Conservation (phyloP, 2,113 vertebrate genomes). For the Lonchura striata region DNA sequence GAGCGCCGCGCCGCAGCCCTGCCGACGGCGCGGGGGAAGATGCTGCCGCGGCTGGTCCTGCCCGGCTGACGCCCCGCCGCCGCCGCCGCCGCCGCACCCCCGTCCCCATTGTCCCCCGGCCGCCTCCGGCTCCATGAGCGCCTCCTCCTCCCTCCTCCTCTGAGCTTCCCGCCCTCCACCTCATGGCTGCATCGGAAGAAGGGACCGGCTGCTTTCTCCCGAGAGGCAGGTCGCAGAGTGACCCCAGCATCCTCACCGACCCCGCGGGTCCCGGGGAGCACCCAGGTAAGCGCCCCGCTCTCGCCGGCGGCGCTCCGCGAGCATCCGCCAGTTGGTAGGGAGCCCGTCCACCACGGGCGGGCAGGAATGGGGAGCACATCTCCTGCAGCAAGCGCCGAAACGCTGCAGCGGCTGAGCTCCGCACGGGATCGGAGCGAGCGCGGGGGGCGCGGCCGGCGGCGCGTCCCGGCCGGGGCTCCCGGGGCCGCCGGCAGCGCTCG, state of each 20-base stretch:
- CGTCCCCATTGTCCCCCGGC: constrained; percentile 69
- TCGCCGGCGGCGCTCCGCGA: not conserved
- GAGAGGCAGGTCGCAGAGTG: constrained; percentile 90
- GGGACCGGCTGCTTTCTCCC: constrained; percentile 81
- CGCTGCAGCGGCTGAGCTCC: not conserved
- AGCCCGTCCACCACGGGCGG: not conserved
- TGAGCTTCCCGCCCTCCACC: constrained; percentile 58
- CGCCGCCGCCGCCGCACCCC: constrained; percentile 3
- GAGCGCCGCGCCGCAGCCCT: constrained; percentile 16
- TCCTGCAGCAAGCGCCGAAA: not conserved
- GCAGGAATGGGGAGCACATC: rapidly evolving
- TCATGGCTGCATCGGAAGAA: constrained; percentile 87
- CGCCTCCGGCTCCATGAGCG: constrained; percentile 68
- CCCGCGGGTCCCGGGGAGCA: constrained; percentile 70
- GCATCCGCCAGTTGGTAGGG: not conserved
- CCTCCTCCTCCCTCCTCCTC: constrained; percentile 72
- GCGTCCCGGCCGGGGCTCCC: not conserved
- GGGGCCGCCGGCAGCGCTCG: not conserved
- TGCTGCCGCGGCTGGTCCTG: constrained; percentile 20
- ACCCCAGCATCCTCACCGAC: constrained; percentile 90
- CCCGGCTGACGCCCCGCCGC: constrained; percentile 32
- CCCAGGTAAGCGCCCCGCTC: constrained; percentile 76
- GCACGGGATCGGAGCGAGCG: not conserved
- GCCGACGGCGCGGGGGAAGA: constrained; percentile 10
- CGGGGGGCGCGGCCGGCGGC: not conserved